Base-by-base conservation (phyloP, 2,797 vertebrate genomes). In the Chromobotia macracanthus region DNA sequence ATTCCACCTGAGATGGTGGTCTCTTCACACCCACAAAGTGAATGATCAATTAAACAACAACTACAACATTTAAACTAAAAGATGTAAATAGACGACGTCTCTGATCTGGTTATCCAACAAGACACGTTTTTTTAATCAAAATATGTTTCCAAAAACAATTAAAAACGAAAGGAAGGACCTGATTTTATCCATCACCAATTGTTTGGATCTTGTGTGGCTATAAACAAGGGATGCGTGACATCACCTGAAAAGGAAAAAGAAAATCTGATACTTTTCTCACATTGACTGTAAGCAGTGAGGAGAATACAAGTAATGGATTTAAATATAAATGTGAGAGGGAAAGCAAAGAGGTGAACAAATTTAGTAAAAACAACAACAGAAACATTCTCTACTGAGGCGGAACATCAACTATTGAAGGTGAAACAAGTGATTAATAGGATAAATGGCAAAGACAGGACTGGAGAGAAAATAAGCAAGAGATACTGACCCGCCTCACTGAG, bases 341-440 rank as follows among this genome's bases (percentile, higher is more conserved):
- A 19, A 55, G n/a, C n/a, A 51, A n/a, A 53, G 18, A n/a, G 15
- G 15, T 0, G 31, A 31, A 8, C 51, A n/a, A 19, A 53, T 53
- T 7, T 53, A n/a, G 46, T 48, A 38, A 31, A 48, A 48, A 48
- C 46, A 48, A 15, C 35, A 38, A 38, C 8, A 38, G 35, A 38
- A 38, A 38, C 35, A 38, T 38, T 38, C 3, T 38, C 35, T 38
- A 38, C 35, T 38, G 35, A n/a, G 16, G 50, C n/a, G 9, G 53
- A 7, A 8, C 53, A 21, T 58, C 55, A 58, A 21, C 10, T 11
- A 41, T 38, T 46, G 72, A 86, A 88, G 83, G 68, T 87, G 89
- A 91, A 88, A 75, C 84, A 80, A 35, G 69, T 84, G 80, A 58
- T 91, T 89, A 91, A 88, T 85, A 88, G 87, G 86, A 88, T 87